Evolutionary conservation across 2,797 vertebrate genomes (phyloP), one percentile per base, ranked within the genome.

Genomic region (Euthynnus affinis): DNA sequence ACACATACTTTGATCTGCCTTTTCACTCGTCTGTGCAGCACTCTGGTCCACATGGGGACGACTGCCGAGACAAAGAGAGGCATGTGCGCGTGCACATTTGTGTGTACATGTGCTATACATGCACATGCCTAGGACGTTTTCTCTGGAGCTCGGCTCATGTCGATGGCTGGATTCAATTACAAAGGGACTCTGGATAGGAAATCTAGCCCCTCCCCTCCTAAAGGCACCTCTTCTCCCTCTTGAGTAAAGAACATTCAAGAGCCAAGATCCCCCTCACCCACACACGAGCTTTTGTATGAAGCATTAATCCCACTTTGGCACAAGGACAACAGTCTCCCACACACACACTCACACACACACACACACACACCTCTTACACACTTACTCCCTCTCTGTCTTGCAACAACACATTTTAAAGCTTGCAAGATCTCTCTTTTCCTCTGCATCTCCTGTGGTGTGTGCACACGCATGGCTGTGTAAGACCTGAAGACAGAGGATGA

Each of bases 81-180:
- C 40, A 4, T 14, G 40, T 42, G 40, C 40, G 12, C 40, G 12
- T 42, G 40, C 40, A 14, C 40, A 5, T 29, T 3, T 71, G 64
- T 44, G 25, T 37, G 55, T 59, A 25, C 58, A 44, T 66, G 77
- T 29, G 40, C 12, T 42, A 42, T 42, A 49, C 40, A 34, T 17
- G 76, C 40, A 57, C 37, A 81, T 67, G 82, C 84, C 18, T 6
- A 46, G 53, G 82, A 87, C 55, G 40, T 87, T 85, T 85, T 74
- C 85, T 83, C 80, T 72, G 68, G 76, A 83, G 87, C 70, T 75
- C 48, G 5, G 69, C 65, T 76, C 63, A 22, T 86, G 78, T 72
- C 68, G 85, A 89, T 83, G 84, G 78, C 91, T 89, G 89, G 84
- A 87, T 93, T 92, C 82, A 88, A 87, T 92, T 90, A 89, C 84